A percentile compares a stretch with the other conserved stretches of the same genome.
phyloP scores from a whole-genome alignment of 2,888 invertebrate species.

The Nezara viridula region DNA sequence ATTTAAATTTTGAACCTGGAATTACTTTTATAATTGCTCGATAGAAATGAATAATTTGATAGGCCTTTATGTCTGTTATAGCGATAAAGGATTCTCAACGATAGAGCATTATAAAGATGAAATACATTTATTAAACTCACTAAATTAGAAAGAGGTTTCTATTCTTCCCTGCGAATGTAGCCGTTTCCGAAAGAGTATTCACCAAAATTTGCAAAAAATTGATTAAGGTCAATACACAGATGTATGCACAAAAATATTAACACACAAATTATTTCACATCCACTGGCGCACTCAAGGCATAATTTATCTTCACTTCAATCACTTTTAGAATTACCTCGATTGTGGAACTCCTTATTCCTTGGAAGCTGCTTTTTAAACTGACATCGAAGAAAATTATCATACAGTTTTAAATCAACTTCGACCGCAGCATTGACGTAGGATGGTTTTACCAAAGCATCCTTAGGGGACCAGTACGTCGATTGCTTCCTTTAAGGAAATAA shows the following conservation, averaged over 20 bases:
- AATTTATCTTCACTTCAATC: no score
- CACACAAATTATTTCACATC: no score
- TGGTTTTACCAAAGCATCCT: neutral
- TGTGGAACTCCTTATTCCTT: no score
- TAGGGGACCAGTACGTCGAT: neutral
- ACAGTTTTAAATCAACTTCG: neutral
- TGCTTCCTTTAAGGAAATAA: neutral
- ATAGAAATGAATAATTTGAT: no score
- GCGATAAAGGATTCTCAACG: no score
- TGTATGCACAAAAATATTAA: no score
- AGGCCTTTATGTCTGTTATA: no score
- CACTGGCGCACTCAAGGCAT: no score
- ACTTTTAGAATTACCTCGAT: neutral
- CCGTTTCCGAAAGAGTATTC: neutral
- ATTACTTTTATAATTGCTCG: no score
- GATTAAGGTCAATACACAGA: neutral
- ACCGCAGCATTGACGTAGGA: neutral
- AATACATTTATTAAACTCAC: no score
- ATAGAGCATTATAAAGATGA: no score
- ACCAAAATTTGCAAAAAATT: neutral
- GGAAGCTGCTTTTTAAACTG: neutral
- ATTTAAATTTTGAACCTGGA: no score
- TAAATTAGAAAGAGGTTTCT: neutral
- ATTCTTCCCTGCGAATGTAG: neutral
- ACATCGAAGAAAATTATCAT: neutral